Evolutionary conservation across 2,113 vertebrate species (phyloP), one percentile per base, ranked within the genome.

Genomic region (Heterotilapia buettikoferi): DNA sequence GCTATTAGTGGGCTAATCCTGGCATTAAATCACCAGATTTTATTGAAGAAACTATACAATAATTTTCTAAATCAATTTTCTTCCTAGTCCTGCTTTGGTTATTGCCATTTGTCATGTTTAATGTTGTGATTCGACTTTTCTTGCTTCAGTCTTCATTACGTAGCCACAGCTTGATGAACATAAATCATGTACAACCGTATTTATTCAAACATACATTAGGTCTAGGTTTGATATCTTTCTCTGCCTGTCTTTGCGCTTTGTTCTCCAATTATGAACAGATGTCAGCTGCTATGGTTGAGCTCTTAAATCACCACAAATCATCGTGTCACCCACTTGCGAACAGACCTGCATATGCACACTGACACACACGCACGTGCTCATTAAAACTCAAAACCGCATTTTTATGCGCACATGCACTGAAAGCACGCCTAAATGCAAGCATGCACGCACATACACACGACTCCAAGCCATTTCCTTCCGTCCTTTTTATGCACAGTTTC

Each of bases 181-280:
- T 57, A 82, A 90, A 90, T 85, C 61, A 73, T 8, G 5, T 38
- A 57, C 16, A n/a, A 61, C 19, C n/a, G 53, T 47, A 80, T 87
- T 91, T 63, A 83, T 83, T 90, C 26, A 89, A 82, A 90, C 87
- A 52, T 47, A 16, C 33, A 18, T 45, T n/a, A 33, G 3, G 38
- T 86, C 71, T 19, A 63, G 5, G 13, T 86, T 90, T 90, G 87
- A 85, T 85, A 81, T 90, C 54, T 90, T 88, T 94, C 89, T 86
- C 90, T 84, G 88, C 76, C 33, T 78, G 82, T 84, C 82, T 86
- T 92, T 92, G 54, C 95, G 95, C 80, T 89, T 95, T 96, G 92
- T 83, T 94, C 95, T 86, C 82, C 92, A 95, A 98, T 97, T 92
- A 97, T 92, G 96, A 96, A 96, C 97, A 98, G 97, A 98, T 98